Percentiles rank a stretch among this genome's conserved stretches.
phyloP scores from a whole-genome alignment of 2,888 invertebrate genomes.

The Yponomeuta evonymella region DNA sequence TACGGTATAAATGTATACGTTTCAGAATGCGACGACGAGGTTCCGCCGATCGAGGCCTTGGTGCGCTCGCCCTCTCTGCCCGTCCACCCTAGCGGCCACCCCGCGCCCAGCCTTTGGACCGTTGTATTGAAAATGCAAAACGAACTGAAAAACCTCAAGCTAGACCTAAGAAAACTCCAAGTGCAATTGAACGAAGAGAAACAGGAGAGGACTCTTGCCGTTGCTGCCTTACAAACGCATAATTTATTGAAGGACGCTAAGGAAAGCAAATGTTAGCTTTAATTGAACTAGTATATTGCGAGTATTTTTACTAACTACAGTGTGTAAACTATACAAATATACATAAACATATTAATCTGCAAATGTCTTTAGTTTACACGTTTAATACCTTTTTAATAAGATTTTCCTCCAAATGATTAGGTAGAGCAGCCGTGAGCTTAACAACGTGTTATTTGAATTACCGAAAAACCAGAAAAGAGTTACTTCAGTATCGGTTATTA shows the following conservation, averaged over 20 bases:
- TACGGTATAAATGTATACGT: constrained; percentile 22
- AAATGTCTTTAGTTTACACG: not conserved
- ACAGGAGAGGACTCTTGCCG: constrained; percentile 67
- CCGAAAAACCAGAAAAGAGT: too few relatives aligned
- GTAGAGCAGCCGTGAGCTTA: not conserved
- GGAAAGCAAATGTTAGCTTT: constrained; percentile 65
- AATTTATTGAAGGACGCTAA: constrained; percentile 61
- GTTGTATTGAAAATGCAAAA: constrained; percentile 86
- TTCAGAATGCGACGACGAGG: constrained; percentile 71
- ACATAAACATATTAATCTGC: not conserved
- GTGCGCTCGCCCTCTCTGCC: constrained; percentile 69
- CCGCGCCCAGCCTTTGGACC: constrained; percentile 81
- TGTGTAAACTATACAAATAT: not conserved
- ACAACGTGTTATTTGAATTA: too few relatives aligned
- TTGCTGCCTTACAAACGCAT: constrained; percentile 59
- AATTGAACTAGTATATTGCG: not conserved
- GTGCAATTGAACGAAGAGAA: constrained; percentile 82
- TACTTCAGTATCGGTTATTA: too few relatives aligned
- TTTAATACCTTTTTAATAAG: not conserved
- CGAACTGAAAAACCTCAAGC: constrained; percentile 80
- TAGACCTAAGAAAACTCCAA: constrained; percentile 75
- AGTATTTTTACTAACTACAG: not conserved
- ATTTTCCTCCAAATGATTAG: not conserved
- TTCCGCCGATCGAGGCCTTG: constrained; percentile 54
- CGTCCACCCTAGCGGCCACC: constrained; percentile 53